Conservation (phyloP, 2,797 vertebrate species). For the Furcifer pardalis region DNA sequence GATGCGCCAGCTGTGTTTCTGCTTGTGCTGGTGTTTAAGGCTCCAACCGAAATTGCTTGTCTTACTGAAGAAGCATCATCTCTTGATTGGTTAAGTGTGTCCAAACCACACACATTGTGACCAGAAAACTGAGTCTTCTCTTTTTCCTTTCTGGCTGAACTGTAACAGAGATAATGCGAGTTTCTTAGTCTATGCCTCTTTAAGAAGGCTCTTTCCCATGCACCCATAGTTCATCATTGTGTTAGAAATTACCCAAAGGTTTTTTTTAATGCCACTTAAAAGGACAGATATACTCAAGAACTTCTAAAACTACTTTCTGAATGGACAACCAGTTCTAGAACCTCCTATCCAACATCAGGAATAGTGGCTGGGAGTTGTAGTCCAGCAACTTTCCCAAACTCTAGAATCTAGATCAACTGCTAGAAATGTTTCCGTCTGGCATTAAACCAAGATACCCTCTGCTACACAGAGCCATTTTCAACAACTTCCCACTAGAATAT, state of each 20-base stretch:
- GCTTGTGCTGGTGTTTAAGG: constrained; percentile 50
- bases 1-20: neutral
- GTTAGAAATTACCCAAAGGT: neutral
- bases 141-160: constrained; percentile 50
- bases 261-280: no score
- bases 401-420: neutral
- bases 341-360: no score
- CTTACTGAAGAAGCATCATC: constrained; percentile 27
- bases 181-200: neutral
- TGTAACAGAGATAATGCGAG: constrained; percentile 52
- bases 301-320: no score
- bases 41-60: constrained; percentile 62
- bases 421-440: neutral
- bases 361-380: no score
- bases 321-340: no score
- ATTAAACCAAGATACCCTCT: neutral
- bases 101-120: neutral
- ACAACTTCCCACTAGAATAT: neutral
- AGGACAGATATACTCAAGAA: no score
- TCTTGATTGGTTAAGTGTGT: neutral
- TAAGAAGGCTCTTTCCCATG: fast-evolving
- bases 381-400: neutral
- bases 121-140: neutral
- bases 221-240: neutral
- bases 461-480: neutral